A percentile compares a stretch with the other conserved stretches of the same genome.
Conservation (phyloP, 2,113 vertebrate species). For the Pseudopipra pipra region DNA sequence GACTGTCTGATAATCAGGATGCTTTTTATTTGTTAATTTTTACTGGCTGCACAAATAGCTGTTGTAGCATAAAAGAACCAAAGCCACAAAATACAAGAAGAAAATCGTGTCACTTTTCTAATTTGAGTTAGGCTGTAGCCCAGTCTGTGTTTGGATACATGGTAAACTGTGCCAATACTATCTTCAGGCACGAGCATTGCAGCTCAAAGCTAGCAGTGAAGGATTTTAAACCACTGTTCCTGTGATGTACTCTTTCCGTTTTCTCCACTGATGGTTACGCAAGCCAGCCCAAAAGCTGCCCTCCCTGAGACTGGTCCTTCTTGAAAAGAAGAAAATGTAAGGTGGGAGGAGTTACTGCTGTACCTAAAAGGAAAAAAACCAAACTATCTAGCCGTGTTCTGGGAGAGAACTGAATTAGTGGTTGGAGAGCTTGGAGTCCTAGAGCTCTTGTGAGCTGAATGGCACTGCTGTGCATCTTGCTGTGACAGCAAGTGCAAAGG, state of each 20-base stretch:
- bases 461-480: neutral
- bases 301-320: neutral
- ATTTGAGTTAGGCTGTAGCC: neutral
- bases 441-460: neutral
- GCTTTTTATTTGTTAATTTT: neutral
- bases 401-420: neutral
- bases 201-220: neutral
- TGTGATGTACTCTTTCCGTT: neutral
- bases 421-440: neutral
- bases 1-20: neutral
- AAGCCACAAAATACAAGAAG: neutral
- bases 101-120: neutral
- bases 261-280: neutral
- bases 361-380: neutral
- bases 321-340: neutral
- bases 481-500: neutral
- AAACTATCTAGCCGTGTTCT: neutral
- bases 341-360: neutral
- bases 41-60: neutral
- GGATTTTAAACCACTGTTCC: neutral
- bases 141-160: neutral
- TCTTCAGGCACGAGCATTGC: neutral
- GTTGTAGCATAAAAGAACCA: neutral
- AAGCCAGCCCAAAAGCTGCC: neutral
- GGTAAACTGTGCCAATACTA: neutral